A percentile compares a stretch with the other conserved stretches of the same genome.
Conservation (phyloP, 2,797 vertebrate genomes). For the Morelia viridis region DNA sequence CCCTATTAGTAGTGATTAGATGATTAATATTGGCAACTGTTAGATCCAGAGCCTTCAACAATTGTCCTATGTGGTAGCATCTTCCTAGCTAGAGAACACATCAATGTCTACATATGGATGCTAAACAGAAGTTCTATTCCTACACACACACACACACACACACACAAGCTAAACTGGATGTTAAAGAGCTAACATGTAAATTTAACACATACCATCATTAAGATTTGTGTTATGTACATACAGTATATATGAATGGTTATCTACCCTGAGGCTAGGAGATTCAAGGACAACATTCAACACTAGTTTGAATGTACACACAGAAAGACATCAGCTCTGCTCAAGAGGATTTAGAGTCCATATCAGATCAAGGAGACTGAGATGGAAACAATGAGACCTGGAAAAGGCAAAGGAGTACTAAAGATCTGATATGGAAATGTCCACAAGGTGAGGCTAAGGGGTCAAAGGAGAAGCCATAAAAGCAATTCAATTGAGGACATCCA, state of each 20-base stretch:
- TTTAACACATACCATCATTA: too few relatives aligned
- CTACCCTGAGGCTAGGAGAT: background rate
- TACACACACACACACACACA: background rate
- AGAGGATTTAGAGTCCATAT: background rate
- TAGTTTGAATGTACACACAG: too few relatives aligned
- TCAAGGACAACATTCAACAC: too few relatives aligned
- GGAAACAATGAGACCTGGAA: too few relatives aligned
- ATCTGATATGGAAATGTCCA: background rate
- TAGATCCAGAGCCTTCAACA: background rate
- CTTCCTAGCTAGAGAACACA: too few relatives aligned
- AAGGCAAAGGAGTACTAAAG: background rate
- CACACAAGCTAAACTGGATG: background rate
- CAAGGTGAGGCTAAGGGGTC: background rate
- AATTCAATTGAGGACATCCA: background rate
- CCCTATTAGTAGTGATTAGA: background rate
- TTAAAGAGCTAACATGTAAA: background rate
- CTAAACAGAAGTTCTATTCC: background rate
- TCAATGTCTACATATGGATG: background rate
- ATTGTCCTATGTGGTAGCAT: too few relatives aligned
- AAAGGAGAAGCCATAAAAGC: background rate
- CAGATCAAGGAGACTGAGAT: background rate
- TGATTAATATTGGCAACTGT: background rate
- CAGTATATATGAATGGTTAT: background rate
- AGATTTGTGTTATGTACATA: background rate
- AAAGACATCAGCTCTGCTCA: background rate